Evolutionary conservation across 2,113 vertebrate species (phyloP), one percentile per base, ranked within the genome.

Genomic region (Corythaixoides concolor): DNA sequence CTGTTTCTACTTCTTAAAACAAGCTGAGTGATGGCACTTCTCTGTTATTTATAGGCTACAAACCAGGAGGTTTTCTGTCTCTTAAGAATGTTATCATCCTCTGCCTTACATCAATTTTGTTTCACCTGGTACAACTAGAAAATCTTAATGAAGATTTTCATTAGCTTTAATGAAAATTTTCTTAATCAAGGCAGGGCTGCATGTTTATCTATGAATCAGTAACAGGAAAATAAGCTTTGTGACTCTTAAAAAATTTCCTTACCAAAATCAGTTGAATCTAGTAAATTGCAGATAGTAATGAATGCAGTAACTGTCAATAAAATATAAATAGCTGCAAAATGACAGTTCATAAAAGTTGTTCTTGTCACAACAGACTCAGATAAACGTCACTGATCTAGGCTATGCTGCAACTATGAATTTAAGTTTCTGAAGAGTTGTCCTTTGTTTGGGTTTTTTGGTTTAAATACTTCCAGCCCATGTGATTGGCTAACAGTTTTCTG

Each of bases 241-340:
- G 68, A 79, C 27, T 73, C 27, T 86, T 91, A 26, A 92, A 49
- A 80, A 87, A 62, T 67, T 82, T 95, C 33, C 14, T 80, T 90
- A 82, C 28, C 66, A 58, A 76, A 95, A 96, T 87, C 70, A 82
- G 43, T 64, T 93, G 26, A 16, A 59, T 90, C 75, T 69, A 56
- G 28, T 70, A 67, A 91, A 62, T 82, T 94, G 56, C 41, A 74
- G 59, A 24, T 37, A 67, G 23, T 62, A 60, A 73, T 63, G 73
- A 90, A 83, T 53, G 47, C 59, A 58, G 55, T 73, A 84, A 90
- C 41, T 82, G 88, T 74, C 56, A 79, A 70, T 82, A 94, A 94
- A 90, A 91, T 85, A 90, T 39, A 92, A 97, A 95, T 79, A 92
- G 77, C 86, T 92, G 43, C 52, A 96, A 95, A 96, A 83, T 88